Percentiles rank a stretch among this genome's conserved stretches.
phyloP scores from a whole-genome alignment of 2,888 invertebrate species.

The Microplitis manilae region DNA sequence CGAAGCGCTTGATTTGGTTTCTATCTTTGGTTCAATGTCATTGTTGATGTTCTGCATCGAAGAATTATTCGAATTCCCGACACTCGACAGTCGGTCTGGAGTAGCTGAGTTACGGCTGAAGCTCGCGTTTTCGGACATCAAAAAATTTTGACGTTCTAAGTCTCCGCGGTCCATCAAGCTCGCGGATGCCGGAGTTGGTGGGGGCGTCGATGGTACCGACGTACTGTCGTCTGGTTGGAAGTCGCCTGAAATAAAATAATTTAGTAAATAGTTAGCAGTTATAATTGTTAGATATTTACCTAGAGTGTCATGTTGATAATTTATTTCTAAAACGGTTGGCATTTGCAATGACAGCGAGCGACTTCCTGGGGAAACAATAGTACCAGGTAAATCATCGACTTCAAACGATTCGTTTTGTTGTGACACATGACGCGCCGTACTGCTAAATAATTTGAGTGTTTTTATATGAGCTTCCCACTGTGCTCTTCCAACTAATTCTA shows the following conservation, averaged over 20 bases:
- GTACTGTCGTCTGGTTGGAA: conserved; percentile 29
- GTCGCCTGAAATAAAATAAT: conserved; percentile 2
- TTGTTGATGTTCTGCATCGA: neutral
- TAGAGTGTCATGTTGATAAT: conserved; percentile 41
- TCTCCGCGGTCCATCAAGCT: conserved; percentile 49
- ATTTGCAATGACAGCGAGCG: conserved; percentile 53
- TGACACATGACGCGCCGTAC: conserved; percentile 59
- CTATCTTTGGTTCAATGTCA: conserved; percentile 16
- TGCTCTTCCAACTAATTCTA: conserved; percentile 61
- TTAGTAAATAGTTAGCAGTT: neutral
- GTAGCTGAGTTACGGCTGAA: neutral
- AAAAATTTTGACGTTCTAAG: conserved; percentile 39
- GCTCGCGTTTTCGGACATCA: neutral
- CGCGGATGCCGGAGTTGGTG: conserved; percentile 59
- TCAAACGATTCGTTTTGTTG: conserved; percentile 58
- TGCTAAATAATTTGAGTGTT: conserved; percentile 60
- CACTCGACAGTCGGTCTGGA: neutral
- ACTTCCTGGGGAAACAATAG: conserved; percentile 62
- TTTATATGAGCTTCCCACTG: conserved; percentile 68
- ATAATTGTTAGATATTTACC: conserved; percentile 18
- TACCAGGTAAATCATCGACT: conserved; percentile 59
- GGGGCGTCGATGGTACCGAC: conserved; percentile 58
- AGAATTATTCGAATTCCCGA: neutral
- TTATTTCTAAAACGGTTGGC: conserved; percentile 59
- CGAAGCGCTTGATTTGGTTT: conserved; percentile 22